phyloP scores from a whole-genome alignment of 2,113 vertebrate species.

The Vimba vimba region DNA sequence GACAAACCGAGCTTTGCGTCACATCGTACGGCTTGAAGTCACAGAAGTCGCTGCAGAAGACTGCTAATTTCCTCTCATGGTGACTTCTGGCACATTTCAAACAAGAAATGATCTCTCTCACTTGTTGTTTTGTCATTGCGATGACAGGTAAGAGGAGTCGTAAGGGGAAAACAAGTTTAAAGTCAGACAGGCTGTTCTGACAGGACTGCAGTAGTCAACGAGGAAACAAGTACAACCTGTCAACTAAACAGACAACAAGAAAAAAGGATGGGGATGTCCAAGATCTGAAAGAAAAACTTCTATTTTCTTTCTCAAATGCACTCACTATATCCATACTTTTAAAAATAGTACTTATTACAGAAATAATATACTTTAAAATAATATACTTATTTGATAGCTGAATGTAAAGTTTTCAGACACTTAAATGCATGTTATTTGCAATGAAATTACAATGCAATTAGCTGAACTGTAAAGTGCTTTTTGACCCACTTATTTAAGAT shows the following conservation, averaged over 20 bases:
- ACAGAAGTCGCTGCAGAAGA: neutral
- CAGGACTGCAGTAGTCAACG: neutral
- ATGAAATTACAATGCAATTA: neutral
- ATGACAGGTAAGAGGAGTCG: constrained; percentile 3
- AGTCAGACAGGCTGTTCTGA: constrained; percentile 25
- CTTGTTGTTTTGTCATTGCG: neutral
- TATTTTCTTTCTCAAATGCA: constrained; percentile 3
- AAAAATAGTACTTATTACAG: neutral
- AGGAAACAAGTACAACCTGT: constrained; percentile 31
- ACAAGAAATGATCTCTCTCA: neutral
- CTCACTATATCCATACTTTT: neutral
- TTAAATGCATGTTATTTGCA: neutral
- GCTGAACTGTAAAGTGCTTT: neutral
- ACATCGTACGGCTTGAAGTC: neutral
- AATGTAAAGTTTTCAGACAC: neutral
- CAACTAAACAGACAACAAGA: constrained; percentile 44
- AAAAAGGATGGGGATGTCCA: neutral
- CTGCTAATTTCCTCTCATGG: neutral
- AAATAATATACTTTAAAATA: neutral
- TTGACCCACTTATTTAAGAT: neutral
- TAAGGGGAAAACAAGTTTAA: constrained; percentile 22
- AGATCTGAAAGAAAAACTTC: neutral
- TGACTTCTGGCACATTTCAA: constrained; percentile 9
- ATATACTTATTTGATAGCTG: neutral
- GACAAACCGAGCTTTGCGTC: constrained; percentile 11